Evolutionary conservation across 2,888 invertebrate species (phyloP).

Genomic region (Meteorus colon): DNA sequence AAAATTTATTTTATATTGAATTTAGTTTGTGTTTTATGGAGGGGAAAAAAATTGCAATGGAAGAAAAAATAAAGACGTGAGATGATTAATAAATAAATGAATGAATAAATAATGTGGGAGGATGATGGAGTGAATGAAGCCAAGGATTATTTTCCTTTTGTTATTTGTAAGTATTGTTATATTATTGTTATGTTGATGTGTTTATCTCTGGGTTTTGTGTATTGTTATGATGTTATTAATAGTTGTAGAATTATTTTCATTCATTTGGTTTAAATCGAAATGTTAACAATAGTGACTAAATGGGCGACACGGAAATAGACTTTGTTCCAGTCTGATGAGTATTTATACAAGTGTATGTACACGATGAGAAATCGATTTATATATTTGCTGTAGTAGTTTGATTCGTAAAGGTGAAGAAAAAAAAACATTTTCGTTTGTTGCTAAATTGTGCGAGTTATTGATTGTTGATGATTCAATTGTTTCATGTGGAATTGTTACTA

Average conservation of each 20-base stretch:
- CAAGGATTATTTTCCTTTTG: slow-evolving; percentile 3
- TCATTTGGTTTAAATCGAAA: neutral
- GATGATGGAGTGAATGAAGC: neutral
- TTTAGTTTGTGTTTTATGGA: neutral
- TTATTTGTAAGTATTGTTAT: neutral
- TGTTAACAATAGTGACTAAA: neutral
- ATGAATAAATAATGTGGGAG: neutral
- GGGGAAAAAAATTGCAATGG: neutral
- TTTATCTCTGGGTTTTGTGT: neutral
- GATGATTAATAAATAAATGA: neutral
- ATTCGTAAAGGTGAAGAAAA: no score
- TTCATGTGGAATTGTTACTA: no score
- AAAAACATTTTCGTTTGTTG: no score
- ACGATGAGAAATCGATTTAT: no score
- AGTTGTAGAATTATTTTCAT: neutral
- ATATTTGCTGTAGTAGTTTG: no score
- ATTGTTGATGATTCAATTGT: no score
- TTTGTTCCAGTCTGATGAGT: no score
- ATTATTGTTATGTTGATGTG: neutral
- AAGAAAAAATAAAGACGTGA: neutral
- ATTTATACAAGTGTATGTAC: no score
- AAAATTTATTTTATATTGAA: neutral
- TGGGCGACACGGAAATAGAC: neutral
- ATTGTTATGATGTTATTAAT: neutral
- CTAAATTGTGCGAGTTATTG: no score